Conservation (phyloP, 2,888 invertebrate species). For the Polia nebulosa region DNA sequence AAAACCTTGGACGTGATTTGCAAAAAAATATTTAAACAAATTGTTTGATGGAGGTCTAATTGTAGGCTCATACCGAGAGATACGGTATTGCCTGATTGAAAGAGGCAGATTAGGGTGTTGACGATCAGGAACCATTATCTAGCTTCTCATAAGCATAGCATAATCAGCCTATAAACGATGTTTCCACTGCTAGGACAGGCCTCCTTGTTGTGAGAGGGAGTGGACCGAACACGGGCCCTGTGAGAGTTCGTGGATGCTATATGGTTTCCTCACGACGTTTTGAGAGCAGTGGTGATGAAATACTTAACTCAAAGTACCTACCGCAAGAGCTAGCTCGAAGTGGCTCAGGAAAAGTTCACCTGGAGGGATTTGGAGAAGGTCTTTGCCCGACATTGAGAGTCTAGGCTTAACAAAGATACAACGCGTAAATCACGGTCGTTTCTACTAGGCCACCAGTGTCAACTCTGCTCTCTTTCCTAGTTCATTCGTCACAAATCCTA, state of each 20-base stretch:
- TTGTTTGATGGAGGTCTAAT: not conserved
- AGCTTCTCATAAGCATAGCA: not conserved
- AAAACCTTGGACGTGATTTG: constrained; percentile 19
- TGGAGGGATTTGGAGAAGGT: not conserved
- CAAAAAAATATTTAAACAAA: not conserved
- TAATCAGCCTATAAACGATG: not conserved
- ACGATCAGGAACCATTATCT: not conserved
- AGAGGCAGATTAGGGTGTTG: not conserved
- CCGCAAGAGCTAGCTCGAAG: too few species aligned
- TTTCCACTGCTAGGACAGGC: not conserved
- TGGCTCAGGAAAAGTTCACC: too few species aligned
- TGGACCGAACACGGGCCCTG: not conserved
- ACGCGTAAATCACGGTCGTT: not conserved
- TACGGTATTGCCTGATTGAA: not conserved
- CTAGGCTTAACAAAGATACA: not conserved
- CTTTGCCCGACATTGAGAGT: not conserved
- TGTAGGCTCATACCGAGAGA: not conserved
- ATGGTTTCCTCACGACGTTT: not conserved
- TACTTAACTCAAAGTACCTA: not conserved
- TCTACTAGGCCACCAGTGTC: too few species aligned
- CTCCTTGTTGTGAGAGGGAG: not conserved
- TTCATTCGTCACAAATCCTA: too few species aligned
- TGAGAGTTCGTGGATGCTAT: not conserved
- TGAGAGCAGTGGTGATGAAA: not conserved
- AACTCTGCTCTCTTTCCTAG: too few species aligned